Evolutionary conservation across 2,113 vertebrate genomes (phyloP).

Genomic region (Sturnira hondurensis): DNA sequence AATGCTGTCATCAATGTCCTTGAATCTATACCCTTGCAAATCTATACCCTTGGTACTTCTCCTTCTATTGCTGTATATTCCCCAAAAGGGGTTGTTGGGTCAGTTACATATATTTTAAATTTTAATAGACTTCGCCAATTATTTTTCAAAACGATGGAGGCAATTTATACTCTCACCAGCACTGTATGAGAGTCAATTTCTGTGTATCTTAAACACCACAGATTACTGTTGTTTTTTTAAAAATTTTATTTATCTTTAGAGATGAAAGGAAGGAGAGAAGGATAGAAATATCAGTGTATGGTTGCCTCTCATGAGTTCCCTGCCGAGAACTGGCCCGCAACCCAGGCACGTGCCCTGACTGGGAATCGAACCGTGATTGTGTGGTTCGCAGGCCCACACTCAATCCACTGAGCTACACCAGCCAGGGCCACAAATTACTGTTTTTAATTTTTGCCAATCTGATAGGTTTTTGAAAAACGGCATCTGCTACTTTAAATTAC

Average conservation of each 20-base stretch:
- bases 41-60: not conserved
- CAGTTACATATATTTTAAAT: not conserved
- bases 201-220: not conserved
- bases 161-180: not conserved
- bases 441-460: conserved; percentile 11
- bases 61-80: not conserved
- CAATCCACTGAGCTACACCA: too few relatives aligned
- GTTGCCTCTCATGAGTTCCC: too few relatives aligned
- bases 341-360: too few relatives aligned
- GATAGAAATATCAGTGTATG: too few relatives aligned
- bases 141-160: not conserved
- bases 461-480: not conserved
- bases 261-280: too few relatives aligned
- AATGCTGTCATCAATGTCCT: not conserved
- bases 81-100: not conserved
- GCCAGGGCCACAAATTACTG: not conserved
- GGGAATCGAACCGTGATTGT: too few relatives aligned
- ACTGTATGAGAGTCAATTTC: not conserved
- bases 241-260: too few relatives aligned
- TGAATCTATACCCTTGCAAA: not conserved
- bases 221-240: too few relatives aligned
- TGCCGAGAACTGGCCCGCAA: too few relatives aligned
- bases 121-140: not conserved
- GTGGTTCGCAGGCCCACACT: too few relatives aligned
- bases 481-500: not conserved